A percentile compares a stretch with the other conserved stretches of the same genome.
Evolutionary conservation across 2,888 invertebrate species (phyloP).

Genomic region (Drosophila vallismaia): DNA sequence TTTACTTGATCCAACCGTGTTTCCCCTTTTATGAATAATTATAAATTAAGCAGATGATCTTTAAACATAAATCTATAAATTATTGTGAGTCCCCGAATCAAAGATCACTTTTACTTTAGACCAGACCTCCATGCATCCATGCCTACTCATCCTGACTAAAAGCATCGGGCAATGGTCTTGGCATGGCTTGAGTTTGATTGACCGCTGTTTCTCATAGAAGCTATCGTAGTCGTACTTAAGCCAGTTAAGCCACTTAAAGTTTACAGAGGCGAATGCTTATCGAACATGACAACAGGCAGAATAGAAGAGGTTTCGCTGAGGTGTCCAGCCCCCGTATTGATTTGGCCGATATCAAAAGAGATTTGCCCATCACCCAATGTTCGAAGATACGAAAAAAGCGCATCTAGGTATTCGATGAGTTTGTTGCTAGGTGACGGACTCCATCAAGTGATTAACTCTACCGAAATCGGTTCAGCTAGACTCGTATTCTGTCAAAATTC

Average conservation of each 20-base stretch:
- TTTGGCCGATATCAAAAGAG: conserved; percentile 37
- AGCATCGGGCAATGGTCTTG: conserved; percentile 17
- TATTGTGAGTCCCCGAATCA: not conserved
- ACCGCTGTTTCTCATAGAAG: conserved; percentile 52
- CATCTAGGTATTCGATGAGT: conserved; percentile 38
- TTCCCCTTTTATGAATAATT: not conserved
- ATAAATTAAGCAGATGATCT: not conserved
- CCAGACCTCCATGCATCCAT: not conserved
- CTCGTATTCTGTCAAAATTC: conserved; percentile 21
- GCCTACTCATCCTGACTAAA: conserved; percentile 24
- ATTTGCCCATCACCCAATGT: conserved; percentile 61
- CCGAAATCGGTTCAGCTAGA: not conserved
- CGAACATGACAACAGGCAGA: conserved; percentile 41
- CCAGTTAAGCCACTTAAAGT: conserved; percentile 45
- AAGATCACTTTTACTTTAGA: not conserved
- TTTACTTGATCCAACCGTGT: not conserved
- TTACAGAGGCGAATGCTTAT: conserved; percentile 60
- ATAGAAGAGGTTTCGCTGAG: conserved; percentile 7
- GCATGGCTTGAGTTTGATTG: conserved; percentile 41
- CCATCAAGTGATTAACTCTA: conserved; percentile 3
- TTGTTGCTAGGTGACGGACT: conserved; percentile 34
- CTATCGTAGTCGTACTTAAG: conserved; percentile 55
- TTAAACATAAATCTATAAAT: not conserved
- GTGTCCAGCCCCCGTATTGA: conserved; percentile 28
- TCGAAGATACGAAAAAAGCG: conserved; percentile 19